phyloP scores from a whole-genome alignment of 30 jellyfish, hydroid and myxozoan genomes.

The Aurelia sp. region DNA sequence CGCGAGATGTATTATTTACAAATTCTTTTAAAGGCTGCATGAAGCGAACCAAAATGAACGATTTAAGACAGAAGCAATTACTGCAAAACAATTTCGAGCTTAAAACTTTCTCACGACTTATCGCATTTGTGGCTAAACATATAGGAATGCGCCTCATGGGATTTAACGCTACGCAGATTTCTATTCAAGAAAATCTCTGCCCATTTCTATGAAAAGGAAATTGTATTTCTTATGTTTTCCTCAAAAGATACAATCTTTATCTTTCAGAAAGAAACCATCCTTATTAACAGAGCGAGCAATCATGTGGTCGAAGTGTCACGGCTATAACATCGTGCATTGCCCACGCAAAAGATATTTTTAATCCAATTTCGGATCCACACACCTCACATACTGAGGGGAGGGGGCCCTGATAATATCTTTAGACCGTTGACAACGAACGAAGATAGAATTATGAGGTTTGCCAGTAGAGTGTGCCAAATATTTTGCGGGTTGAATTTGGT shows the following conservation, averaged over 20 bases:
- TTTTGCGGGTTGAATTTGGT: too few relatives aligned
- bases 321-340: too few relatives aligned
- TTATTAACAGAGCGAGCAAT: too few relatives aligned
- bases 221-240: background rate
- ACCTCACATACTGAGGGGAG: too few relatives aligned
- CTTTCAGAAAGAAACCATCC: too few relatives aligned
- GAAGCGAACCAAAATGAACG: constrained; percentile 4
- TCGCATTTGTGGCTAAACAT: constrained; percentile 38
- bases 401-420: too few relatives aligned
- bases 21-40: constrained; percentile 5
- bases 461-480: too few relatives aligned
- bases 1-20: background rate
- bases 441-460: background rate
- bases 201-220: constrained; percentile 32
- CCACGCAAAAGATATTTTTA: too few relatives aligned
- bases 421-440: too few relatives aligned
- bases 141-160: constrained; percentile 18
- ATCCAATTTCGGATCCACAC: too few relatives aligned
- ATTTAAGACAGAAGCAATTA: constrained; percentile 34
- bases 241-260: too few relatives aligned
- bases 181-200: constrained; percentile 2
- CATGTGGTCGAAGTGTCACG: too few relatives aligned
- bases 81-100: constrained; percentile 26
- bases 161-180: constrained; percentile 40
- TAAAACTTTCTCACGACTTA: constrained; percentile 32